A percentile compares a stretch with the other conserved stretches of the same genome.
These are phyloP conservation scores for Panonychus citri DNA, from an alignment of 1,140 invertebrate genomes.

Conservation along the genomic window DNA sequence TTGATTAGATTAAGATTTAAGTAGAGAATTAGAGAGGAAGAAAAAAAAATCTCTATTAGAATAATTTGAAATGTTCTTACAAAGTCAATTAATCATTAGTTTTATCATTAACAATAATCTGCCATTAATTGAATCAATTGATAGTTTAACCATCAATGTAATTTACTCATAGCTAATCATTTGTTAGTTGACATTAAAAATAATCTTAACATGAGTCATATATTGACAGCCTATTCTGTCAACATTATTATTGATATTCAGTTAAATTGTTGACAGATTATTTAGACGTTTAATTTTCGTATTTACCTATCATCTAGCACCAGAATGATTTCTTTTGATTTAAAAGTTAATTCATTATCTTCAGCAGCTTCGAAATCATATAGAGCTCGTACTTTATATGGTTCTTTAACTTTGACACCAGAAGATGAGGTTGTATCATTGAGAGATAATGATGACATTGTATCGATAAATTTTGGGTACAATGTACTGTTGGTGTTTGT, in stretches of 20 bases:
- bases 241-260: slow-evolving; percentile 17
- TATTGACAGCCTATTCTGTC: no score
- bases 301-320: slow-evolving; percentile 40
- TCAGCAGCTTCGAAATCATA: slow-evolving; percentile 99
- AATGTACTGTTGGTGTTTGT: background rate
- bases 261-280: slow-evolving; percentile 12
- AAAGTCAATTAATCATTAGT: no score
- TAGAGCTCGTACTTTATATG: slow-evolving; percentile 64
- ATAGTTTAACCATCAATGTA: no score
- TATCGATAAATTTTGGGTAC: slow-evolving; percentile 5
- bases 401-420: slow-evolving; percentile 23
- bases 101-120: no score
- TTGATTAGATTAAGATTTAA: no score
- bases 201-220: no score
- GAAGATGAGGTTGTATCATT: background rate
- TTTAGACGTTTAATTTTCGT: background rate
- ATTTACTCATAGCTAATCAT: no score
- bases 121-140: no score
- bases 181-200: no score
- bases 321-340: slow-evolving; percentile 60
- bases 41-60: no score
- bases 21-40: no score
- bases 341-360: slow-evolving; percentile 93
- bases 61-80: no score
- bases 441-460: background rate